Evolutionary conservation across 2,113 vertebrate species (phyloP).

Genomic region (Galbula dea): DNA sequence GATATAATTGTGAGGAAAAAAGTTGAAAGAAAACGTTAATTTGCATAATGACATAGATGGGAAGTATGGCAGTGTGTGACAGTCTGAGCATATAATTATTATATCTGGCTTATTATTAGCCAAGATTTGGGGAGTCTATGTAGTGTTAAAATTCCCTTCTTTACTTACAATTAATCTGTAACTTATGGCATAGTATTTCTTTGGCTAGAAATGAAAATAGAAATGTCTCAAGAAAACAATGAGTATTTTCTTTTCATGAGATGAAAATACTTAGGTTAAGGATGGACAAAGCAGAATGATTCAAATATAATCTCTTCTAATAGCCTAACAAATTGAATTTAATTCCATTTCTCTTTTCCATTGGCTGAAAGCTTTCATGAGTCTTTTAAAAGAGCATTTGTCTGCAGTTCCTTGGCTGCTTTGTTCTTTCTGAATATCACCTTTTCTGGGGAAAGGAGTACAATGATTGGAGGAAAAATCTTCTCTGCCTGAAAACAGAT

Average conservation of each 20-base stretch:
- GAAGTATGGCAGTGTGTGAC: not conserved
- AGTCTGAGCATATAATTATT: not conserved
- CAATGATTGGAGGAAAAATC: not conserved
- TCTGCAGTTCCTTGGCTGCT: not conserved
- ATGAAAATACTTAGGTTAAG: not conserved
- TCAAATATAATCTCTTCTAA: not conserved
- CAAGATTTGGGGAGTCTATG: not conserved
- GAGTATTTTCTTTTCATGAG: not conserved
- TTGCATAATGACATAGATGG: not conserved
- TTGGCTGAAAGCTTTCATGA: not conserved
- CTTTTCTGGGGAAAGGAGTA: not conserved
- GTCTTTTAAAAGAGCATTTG: not conserved
- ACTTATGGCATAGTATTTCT: not conserved
- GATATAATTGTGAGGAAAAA: not conserved
- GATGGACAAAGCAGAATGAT: not conserved
- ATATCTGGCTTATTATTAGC: not conserved
- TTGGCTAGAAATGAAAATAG: not conserved
- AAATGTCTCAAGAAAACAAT: conserved; percentile 7
- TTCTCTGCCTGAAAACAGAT: not conserved
- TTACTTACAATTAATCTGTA: not conserved
- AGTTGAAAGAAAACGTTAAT: not conserved
- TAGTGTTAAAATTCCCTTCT: not conserved
- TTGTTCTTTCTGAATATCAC: not conserved
- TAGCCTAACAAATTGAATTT: not conserved
- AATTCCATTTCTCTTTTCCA: not conserved